Conservation (phyloP, 2,888 invertebrate genomes). For the Ditula angustiorana region DNA sequence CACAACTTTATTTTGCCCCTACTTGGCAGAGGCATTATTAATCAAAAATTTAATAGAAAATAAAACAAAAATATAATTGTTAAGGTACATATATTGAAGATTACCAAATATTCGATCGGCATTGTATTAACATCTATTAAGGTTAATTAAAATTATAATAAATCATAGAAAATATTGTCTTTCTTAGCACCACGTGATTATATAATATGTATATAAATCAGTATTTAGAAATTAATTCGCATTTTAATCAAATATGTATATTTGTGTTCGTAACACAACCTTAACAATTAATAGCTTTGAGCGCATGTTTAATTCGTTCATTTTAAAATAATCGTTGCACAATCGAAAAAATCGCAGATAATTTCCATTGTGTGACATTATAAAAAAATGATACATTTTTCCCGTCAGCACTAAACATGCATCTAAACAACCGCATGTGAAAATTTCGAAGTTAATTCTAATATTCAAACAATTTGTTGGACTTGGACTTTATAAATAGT, state of each 20-base stretch:
- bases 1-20: too few species aligned
- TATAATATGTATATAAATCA: conserved; percentile 34
- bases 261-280: conserved; percentile 24
- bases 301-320: conserved; percentile 10
- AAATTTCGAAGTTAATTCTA: too few species aligned
- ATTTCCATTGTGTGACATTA: too few species aligned
- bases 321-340: background rate
- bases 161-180: conserved; percentile 56
- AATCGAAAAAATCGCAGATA: background rate
- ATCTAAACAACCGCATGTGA: too few species aligned
- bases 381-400: too few species aligned
- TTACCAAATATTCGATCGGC: conserved; percentile 62
- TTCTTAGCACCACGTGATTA: conserved; percentile 68
- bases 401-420: too few species aligned
- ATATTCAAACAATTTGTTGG: too few species aligned
- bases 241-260: conserved; percentile 5
- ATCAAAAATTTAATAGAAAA: background rate
- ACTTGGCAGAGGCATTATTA: too few species aligned
- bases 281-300: background rate
- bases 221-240: conserved; percentile 2
- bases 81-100: conserved; percentile 72
- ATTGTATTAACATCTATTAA: too few species aligned
- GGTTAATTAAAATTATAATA: conserved; percentile 64
- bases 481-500: too few species aligned
- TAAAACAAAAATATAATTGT: conserved; percentile 53